Percentiles rank a stretch among this genome's conserved stretches.
phyloP scores from a whole-genome alignment of 2,888 invertebrate species.

The Caradrina clavipalpis region DNA sequence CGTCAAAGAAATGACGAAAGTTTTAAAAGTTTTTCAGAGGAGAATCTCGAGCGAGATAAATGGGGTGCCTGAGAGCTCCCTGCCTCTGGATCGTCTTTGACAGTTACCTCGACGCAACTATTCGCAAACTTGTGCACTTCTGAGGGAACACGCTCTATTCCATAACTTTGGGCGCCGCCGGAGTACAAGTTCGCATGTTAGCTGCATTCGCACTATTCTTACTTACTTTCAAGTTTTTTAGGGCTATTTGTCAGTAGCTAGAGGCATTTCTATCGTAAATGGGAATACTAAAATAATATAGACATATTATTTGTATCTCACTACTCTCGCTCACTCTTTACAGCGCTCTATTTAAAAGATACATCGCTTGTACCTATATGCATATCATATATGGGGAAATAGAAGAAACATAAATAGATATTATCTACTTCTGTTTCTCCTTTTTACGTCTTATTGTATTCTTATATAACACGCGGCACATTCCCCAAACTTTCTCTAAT shows the following conservation, averaged over 20 bases:
- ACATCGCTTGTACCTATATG: neutral
- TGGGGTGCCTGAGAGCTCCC: conserved; percentile 30
- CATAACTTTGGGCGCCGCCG: conserved; percentile 41
- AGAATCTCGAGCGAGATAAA: conserved; percentile 50
- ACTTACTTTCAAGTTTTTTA: conserved; percentile 21
- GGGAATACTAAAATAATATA: neutral
- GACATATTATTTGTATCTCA: too few relatives aligned
- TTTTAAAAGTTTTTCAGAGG: conserved; percentile 49
- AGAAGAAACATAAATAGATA: too few relatives aligned
- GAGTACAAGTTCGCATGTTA: conserved; percentile 32
- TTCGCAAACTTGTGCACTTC: conserved; percentile 56
- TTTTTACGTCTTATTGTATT: neutral
- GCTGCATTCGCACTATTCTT: conserved; percentile 37
- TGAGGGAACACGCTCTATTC: conserved; percentile 50
- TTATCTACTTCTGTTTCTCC: neutral
- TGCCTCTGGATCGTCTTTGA: conserved; percentile 44
- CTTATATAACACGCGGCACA: neutral
- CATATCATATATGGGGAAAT: too few relatives aligned
- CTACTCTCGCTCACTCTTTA: neutral
- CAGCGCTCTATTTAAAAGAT: too few relatives aligned
- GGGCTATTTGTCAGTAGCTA: neutral
- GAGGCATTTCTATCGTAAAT: neutral
- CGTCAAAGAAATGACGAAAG: conserved; percentile 51
- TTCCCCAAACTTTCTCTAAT: too few relatives aligned
- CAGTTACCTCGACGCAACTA: conserved; percentile 60